Evolutionary conservation across 2,113 vertebrate species (phyloP), one percentile per base, ranked within the genome.

Genomic region (Ondatra zibethicus): DNA sequence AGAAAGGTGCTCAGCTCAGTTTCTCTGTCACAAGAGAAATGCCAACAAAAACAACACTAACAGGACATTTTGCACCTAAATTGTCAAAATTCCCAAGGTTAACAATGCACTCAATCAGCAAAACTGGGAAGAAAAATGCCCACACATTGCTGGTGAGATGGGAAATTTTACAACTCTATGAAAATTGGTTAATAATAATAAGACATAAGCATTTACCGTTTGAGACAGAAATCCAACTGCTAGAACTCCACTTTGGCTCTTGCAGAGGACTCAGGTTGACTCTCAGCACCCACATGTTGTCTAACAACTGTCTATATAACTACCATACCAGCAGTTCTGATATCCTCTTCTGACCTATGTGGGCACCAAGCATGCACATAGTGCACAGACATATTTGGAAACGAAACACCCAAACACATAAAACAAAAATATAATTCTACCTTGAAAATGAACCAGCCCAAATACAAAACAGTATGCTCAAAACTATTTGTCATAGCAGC

Each of bases 1-100:
- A 92, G 39, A 61, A 63, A 92, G 27, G 86, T 66, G 25, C 29
- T 66, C 65, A 12, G 2, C 72, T 89, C 58, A 47, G 23, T 65
- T 92, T 95, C 80, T 70, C 25, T 70, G 8, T 7, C 50, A n/a
- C 42, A 55, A 87, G 68, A 93, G 25, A 93, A 93, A 91, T 63
- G 55, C 29, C 39, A 75, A 94, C 76, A 58, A 89, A 95, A 84
- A 65, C 33, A 66, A 80, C 73, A 58, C 14, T 13, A 12, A 92
- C 25, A 47, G 68, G 27, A 27, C 19, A 52, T 50, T 87, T 97
- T 39, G 89, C 36, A 65, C 52, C 65, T 2, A 47, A 91, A 58
- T 70, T 36, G 39, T 36, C 66, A 93, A 86, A 89, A 93, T 61
- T 23, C n/a, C 25, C 25, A 75, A 65, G 70, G 23, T 21, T 96